phyloP scores from a whole-genome alignment of 2,888 invertebrate genomes.

The Drosophila nigritarsus region DNA sequence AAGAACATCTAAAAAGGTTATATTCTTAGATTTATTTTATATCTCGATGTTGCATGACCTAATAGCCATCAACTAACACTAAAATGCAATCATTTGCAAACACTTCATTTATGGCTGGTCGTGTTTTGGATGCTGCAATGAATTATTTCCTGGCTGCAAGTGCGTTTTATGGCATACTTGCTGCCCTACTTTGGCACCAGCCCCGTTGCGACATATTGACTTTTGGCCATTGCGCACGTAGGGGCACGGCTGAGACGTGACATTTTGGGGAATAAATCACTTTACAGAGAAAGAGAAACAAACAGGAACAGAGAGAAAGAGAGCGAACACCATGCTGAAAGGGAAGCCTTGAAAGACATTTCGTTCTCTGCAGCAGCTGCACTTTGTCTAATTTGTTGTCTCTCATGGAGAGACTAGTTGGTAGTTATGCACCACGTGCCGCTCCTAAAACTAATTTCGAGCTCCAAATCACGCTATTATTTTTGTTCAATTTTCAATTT shows the following conservation, averaged over 20 bases:
- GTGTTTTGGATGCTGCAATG: conserved; percentile 41
- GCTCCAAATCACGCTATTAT: conserved; percentile 19
- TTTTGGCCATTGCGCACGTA: conserved; percentile 62
- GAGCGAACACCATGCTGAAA: neutral
- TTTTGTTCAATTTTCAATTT: conserved; percentile 62
- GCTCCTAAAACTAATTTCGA: conserved; percentile 33
- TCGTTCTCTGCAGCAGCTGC: conserved; percentile 48
- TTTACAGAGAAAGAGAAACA: neutral
- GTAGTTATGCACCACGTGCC: conserved; percentile 52
- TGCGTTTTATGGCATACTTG: conserved; percentile 59
- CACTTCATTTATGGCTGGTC: conserved; percentile 60
- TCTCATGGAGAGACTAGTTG: too few species aligned
- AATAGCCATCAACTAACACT: conserved; percentile 16
- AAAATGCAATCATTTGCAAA: conserved; percentile 69
- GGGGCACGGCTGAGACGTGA: conserved; percentile 59
- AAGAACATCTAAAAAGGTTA: rapidly evolving
- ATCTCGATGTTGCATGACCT: neutral
- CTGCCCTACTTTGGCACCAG: conserved; percentile 1
- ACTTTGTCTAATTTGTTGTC: conserved; percentile 46
- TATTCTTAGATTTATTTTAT: neutral
- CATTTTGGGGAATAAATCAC: conserved; percentile 28
- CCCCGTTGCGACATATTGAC: conserved; percentile 57
- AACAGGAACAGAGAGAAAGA: neutral
- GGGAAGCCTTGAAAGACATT: conserved; percentile 7
- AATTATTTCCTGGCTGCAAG: conserved; percentile 36